Evolutionary conservation across 1,140 invertebrate species (phyloP).

Genomic region (Antheraea mylitta): DNA sequence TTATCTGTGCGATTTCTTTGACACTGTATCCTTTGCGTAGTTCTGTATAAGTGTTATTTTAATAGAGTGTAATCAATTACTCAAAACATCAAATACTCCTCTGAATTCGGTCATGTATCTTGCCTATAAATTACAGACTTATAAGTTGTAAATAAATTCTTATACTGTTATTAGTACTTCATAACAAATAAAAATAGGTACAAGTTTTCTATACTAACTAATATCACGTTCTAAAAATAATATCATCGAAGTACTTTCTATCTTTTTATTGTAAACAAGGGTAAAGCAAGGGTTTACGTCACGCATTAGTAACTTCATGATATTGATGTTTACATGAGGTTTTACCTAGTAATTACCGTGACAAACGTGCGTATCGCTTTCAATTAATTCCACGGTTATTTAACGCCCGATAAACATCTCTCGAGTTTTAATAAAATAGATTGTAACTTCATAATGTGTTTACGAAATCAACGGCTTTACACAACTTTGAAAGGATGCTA

Average conservation of each 20-base stretch:
- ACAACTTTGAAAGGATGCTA: slow-evolving; percentile 2
- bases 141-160: too few relatives aligned
- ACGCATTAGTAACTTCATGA: slow-evolving; percentile 12
- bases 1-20: too few relatives aligned
- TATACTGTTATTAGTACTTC: too few relatives aligned
- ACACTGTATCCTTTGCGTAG: too few relatives aligned
- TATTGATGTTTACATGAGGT: slow-evolving; percentile 23
- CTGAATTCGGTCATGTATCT: too few relatives aligned
- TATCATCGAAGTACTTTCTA: neutral
- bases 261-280: neutral
- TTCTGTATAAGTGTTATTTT: too few relatives aligned
- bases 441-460: slow-evolving; percentile 13
- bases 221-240: neutral
- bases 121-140: too few relatives aligned
- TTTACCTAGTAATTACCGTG: slow-evolving; percentile 33
- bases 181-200: too few relatives aligned
- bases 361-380: slow-evolving; percentile 27
- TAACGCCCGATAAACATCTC: slow-evolving; percentile 30
- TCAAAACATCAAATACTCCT: too few relatives aligned
- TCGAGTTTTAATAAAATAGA: slow-evolving; percentile 35
- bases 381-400: slow-evolving; percentile 38
- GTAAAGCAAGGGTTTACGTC: slow-evolving; percentile 3
- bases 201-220: too few relatives aligned
- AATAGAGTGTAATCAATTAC: too few relatives aligned
- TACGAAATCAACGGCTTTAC: slow-evolving; percentile 7